A percentile compares a stretch with the other conserved stretches of the same genome.
Conservation (phyloP, 2,888 invertebrate species). For the Marasmarcha lunaedactyla region DNA sequence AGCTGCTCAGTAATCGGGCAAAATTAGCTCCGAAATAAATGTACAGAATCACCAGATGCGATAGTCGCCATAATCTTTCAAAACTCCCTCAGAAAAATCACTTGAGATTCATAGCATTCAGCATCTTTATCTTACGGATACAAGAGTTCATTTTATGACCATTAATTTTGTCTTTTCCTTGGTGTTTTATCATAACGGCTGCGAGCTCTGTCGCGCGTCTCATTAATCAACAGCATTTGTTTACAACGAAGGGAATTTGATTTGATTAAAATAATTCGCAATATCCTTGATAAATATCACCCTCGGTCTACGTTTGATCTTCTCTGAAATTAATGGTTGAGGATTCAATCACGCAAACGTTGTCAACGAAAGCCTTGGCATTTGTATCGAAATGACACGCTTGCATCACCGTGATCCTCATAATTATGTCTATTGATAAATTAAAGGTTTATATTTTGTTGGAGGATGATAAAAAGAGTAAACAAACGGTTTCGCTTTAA, state of each 20-base stretch:
- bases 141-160: conserved; percentile 71
- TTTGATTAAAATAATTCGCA: conserved; percentile 72
- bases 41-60: conserved; percentile 60
- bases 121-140: conserved; percentile 66
- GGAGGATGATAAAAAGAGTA: conserved; percentile 21
- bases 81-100: conserved; percentile 60
- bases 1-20: conserved; percentile 48
- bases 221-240: conserved; percentile 72
- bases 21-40: conserved; percentile 46
- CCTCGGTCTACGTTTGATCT: conserved; percentile 70
- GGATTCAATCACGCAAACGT: conserved; percentile 67
- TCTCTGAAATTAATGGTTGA: conserved; percentile 65
- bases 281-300: conserved; percentile 72
- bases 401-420: no score
- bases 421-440: conserved; percentile 17
- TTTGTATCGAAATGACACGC: conserved; percentile 6
- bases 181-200: conserved; percentile 67
- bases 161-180: conserved; percentile 67
- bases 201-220: conserved; percentile 67
- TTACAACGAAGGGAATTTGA: conserved; percentile 71
- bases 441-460: conserved; percentile 17
- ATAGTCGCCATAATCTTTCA: conserved; percentile 53
- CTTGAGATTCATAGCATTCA: conserved; percentile 64
- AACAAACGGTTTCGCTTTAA: conserved; percentile 47
- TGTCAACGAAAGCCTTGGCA: conserved; percentile 23